Base-by-base conservation (phyloP, 2,888 invertebrate genomes). In the Oligia latruncula region DNA sequence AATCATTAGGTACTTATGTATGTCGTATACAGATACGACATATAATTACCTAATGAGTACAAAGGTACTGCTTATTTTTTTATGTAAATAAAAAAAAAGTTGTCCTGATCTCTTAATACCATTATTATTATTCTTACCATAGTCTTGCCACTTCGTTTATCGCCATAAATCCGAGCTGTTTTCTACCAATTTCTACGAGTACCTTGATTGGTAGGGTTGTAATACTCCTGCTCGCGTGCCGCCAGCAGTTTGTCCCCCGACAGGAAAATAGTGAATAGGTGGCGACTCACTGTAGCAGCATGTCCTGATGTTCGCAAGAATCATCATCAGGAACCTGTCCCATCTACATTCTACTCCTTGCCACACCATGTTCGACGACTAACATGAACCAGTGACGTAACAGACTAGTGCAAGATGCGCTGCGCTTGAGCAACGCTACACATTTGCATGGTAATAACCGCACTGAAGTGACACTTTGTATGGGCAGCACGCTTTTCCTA, bases 401-500 rank as follows among this genome's bases (percentile, higher is more conserved):
- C 71, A 70, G 62, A 74, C 23, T 65, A 60, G 55, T 66, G 52
- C 76, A 84, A 85, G 86, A 86, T 86, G 87, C 78, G 81, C 74
- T n/a, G 67, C 77, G 81, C 83, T 86, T 83, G 87, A 23, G 88
- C 78, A 88, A 87, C 76, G 15, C 23, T 71, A 29, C 40, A 65
- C 71, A 88, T 87, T 87, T 87, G 79, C 88, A 87, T 87, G 81
- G 81, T 83, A 88, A 87, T 87, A 83, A 83, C 87, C 60, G 77
- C 13, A 43, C 66, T 52, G 77, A 87, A 80, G 75, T 83, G 88
- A 68, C 78, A 77, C 81, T 85, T 84, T 81, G 85, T 84, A 85
- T 87, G 71, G 43, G 6, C 13, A 55, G 62, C 85, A 87, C 67
- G 85, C 13, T 23, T 68, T 73, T 52, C 60, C 70, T 71, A 72